Evolutionary conservation across 2,888 invertebrate species (phyloP).

Genomic region (Cephus spinipes): DNA sequence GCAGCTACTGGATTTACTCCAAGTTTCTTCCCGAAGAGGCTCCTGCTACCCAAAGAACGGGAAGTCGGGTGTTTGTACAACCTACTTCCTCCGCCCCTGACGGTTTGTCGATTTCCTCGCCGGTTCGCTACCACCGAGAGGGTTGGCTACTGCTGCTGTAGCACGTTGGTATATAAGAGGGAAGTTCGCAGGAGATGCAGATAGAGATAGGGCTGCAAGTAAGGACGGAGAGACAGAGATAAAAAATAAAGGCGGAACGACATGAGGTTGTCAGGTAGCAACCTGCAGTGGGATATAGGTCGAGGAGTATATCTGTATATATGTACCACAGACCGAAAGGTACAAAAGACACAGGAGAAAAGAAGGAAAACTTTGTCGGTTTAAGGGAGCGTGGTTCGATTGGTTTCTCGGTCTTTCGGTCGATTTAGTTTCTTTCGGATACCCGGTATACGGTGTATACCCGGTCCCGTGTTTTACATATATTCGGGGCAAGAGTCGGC

Average conservation of each 20-base stretch:
- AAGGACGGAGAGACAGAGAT: not conserved
- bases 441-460: not conserved
- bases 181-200: not conserved
- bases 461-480: not conserved
- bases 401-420: slow-evolving; percentile 37
- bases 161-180: not conserved
- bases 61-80: not conserved
- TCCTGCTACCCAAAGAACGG: not conserved
- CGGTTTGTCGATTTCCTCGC: not conserved
- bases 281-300: not conserved
- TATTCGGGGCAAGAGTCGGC: not conserved
- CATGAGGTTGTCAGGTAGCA: not conserved
- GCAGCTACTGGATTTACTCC: not conserved
- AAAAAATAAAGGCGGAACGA: not conserved
- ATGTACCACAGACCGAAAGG: not conserved
- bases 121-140: not conserved
- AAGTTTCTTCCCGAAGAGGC: not conserved
- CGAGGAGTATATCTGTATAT: not conserved
- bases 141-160: not conserved
- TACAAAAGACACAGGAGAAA: not conserved
- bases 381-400: slow-evolving; percentile 31
- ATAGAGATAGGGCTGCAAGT: not conserved
- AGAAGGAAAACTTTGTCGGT: not conserved
- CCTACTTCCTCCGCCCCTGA: not conserved
- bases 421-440: slow-evolving; percentile 25